Evolutionary conservation across 1,140 invertebrate genomes (phyloP), one percentile per base, ranked within the genome.

Genomic region (Monochamus saltuarius): DNA sequence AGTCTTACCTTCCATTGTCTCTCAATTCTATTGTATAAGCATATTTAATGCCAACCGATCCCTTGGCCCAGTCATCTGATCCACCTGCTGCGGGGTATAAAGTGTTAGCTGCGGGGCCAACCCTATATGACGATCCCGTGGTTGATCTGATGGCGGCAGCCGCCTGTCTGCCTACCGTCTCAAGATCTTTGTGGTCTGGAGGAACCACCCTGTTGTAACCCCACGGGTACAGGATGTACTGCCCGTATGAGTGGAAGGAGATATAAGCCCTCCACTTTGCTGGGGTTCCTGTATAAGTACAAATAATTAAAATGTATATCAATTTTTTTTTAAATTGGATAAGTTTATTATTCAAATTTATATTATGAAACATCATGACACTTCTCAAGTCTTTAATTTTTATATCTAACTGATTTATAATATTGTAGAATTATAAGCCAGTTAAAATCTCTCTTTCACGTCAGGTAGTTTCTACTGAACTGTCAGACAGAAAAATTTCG

Each of bases 21-120:
- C 92, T 82, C 19, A 97, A 80, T 79, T 98, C 95, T 53, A 97
- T 80, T 1, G 93, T 92, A 75, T 90, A 97, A 0, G 91, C 79
- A 71, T 96, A 96, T 76, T 94, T 94, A 58, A 96, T 91, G 45
- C 84, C 84, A 16, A 87, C 86, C 43, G 82, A 80, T 9, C 88
- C 89, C 78, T 94, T 94, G 0, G 92, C 93, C 92, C 92, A 96
- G 74, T 97, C 94, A 70, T 95, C 90, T 0, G 91, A 92, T n/a
- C 89, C 89, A 9, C 93, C 93, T 70, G 84, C 78, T 0, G 90
- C 90, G 7, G 89, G 87, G 70, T 93, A 94, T 1, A 94, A 76
- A 0, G 90, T 80, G 14, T 85, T 84, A 53, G 89, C 85, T 1
- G 90, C 85, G 8, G 86, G 84, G 7, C 91, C 91, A n/a, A 91